These are phyloP conservation scores for Trileptium ribeirensis DNA, from an alignment of 2,888 invertebrate genomes.

Conservation along the genomic window DNA sequence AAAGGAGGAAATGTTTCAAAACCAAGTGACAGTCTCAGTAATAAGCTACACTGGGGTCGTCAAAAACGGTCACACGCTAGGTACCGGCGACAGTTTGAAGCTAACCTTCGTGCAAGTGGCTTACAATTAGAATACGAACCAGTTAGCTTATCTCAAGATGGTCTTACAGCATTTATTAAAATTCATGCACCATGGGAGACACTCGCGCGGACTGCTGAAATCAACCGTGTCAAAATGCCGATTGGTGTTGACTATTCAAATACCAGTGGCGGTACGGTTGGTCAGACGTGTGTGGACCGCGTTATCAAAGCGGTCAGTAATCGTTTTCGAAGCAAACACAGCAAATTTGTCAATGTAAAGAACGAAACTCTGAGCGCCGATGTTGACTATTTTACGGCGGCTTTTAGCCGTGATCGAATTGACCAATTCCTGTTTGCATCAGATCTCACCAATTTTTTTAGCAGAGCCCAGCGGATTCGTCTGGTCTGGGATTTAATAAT, in stretches of 20 bases:
- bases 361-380: not conserved
- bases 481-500: conserved; percentile 22
- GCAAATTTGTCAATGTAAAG: too few species aligned
- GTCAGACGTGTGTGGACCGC: too few species aligned
- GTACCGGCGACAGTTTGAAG: conserved; percentile 25
- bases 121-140: conserved; percentile 25
- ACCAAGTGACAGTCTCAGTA: not conserved
- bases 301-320: too few species aligned
- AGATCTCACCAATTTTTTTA: conserved; percentile 16
- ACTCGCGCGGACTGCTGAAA: conserved; percentile 19
- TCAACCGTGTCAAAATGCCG: conserved; percentile 23
- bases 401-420: conserved; percentile 65
- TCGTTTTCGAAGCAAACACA: not conserved
- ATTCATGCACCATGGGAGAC: conserved; percentile 21
- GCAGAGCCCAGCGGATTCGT: conserved; percentile 21
- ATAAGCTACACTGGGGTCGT: not conserved
- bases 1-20: not conserved
- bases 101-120: conserved; percentile 13
- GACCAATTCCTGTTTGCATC: conserved; percentile 16
- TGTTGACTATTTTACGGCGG: conserved; percentile 62
- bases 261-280: too few species aligned
- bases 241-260: not conserved
- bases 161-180: conserved; percentile 19
- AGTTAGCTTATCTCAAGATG: conserved; percentile 11
- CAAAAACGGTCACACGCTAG: not conserved